phyloP scores from a whole-genome alignment of 2,113 vertebrate genomes.

The Sciurus niger region DNA sequence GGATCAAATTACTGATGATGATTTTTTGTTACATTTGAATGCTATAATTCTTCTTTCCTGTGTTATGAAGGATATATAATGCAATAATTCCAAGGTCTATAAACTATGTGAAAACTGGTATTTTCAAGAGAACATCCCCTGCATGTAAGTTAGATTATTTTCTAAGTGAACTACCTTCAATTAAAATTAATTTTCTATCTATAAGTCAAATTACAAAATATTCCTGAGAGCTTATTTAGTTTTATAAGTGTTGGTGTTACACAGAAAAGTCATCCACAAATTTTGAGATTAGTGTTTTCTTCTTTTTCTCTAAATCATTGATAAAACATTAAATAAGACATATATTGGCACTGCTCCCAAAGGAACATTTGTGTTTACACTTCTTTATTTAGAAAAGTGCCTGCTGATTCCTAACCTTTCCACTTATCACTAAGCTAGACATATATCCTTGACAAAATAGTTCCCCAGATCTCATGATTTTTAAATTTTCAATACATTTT shows the following conservation, averaged over 20 bases:
- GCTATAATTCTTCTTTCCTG: neutral
- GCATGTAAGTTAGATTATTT: neutral
- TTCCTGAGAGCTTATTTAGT: neutral
- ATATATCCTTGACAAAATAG: conserved; percentile 28
- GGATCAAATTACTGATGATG: neutral
- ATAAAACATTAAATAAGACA: conserved; percentile 61
- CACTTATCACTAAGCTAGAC: neutral
- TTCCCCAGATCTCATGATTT: neutral
- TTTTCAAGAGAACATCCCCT: neutral
- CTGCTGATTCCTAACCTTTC: conserved; percentile 13
- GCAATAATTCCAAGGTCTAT: neutral
- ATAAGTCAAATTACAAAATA: neutral
- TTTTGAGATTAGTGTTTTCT: neutral
- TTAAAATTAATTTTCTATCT: conserved; percentile 47
- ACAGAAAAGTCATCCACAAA: neutral
- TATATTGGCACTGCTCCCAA: neutral
- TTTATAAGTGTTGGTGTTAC: neutral
- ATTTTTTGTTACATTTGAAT: neutral
- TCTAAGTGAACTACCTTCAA: neutral
- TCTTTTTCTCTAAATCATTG: conserved; percentile 66
- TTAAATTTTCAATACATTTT: conserved; percentile 8
- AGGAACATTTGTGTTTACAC: conserved; percentile 30
- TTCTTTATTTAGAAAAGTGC: conserved; percentile 63
- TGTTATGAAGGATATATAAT: neutral
- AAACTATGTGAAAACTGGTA: neutral